A percentile compares a stretch with the other conserved stretches of the same genome.
Evolutionary conservation across 2,113 vertebrate species (phyloP).

Genomic region (Cephalophus harveyi): DNA sequence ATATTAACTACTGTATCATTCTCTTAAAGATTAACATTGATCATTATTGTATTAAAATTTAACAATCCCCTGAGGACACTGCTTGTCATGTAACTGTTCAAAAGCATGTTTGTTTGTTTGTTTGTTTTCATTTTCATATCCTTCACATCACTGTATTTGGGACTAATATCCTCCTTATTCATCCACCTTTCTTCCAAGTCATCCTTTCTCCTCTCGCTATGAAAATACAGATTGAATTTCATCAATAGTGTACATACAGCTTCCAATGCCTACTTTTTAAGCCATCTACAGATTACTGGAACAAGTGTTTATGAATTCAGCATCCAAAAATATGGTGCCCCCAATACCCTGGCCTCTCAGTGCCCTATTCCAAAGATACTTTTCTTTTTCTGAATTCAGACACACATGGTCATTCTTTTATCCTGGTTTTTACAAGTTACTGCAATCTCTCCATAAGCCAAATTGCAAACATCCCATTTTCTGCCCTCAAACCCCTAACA

Average conservation of each 20-base stretch:
- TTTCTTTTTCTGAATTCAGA: not conserved
- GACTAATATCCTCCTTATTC: not conserved
- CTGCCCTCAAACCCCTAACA: not conserved
- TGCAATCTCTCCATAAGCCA: not conserved
- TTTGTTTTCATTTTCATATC: not conserved
- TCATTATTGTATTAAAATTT: not conserved
- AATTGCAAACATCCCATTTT: not conserved
- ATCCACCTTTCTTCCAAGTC: not conserved
- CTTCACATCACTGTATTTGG: not conserved
- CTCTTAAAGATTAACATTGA: not conserved
- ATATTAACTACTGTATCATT: not conserved
- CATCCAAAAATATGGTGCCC: not conserved
- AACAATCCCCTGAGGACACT: not conserved
- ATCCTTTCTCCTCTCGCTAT: not conserved
- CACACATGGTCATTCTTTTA: not conserved
- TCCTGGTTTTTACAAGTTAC: not conserved
- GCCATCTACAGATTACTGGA: not conserved
- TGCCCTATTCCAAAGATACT: not conserved
- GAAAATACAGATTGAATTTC: not conserved
- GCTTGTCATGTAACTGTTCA: not conserved
- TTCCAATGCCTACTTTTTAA: not conserved
- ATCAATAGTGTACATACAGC: not conserved
- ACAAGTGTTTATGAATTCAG: not conserved
- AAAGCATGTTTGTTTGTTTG: not conserved
- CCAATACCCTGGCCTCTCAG: not conserved